A percentile compares a stretch with the other conserved stretches of the same genome.
Evolutionary conservation across 2,888 invertebrate species (phyloP).

Genomic region (Carabus problematicus): DNA sequence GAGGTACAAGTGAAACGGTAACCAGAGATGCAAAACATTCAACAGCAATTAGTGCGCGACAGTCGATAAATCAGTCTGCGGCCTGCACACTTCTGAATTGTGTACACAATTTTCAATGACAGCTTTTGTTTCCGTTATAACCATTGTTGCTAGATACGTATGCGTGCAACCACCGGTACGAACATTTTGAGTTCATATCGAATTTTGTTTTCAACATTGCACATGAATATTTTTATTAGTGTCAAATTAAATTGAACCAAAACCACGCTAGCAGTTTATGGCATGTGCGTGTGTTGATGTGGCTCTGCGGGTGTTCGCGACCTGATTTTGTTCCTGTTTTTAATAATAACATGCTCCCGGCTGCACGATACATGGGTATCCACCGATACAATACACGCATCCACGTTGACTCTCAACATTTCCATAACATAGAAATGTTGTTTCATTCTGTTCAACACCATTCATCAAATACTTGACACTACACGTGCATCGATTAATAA

Average conservation of each 20-base stretch:
- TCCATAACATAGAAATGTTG: no score
- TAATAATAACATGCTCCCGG: constrained; percentile 26
- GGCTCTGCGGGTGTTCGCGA: constrained; percentile 27
- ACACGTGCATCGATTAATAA: no score
- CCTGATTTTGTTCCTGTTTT: constrained; percentile 34
- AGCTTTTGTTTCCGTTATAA: constrained; percentile 28
- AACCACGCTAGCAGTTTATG: constrained; percentile 19
- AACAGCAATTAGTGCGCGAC: constrained; percentile 23
- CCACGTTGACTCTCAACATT: not conserved
- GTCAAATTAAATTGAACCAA: constrained; percentile 29
- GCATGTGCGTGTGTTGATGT: constrained; percentile 29
- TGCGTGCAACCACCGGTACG: constrained; percentile 10
- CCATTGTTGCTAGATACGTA: not conserved
- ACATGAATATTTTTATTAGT: constrained; percentile 36
- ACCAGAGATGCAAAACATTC: constrained; percentile 35
- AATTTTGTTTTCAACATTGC: constrained; percentile 17
- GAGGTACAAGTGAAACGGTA: no score
- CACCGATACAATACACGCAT: constrained; percentile 7
- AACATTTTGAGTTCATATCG: constrained; percentile 10
- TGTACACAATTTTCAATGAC: constrained; percentile 19
- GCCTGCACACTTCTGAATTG: constrained; percentile 31
- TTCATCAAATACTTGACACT: no score
- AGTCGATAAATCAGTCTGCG: constrained; percentile 40
- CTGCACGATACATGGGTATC: constrained; percentile 4
- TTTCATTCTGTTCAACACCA: no score